Percentiles rank a stretch among this genome's conserved stretches.
Evolutionary conservation across 2,113 vertebrate genomes (phyloP).

Genomic region (Hippocampus barbouri): DNA sequence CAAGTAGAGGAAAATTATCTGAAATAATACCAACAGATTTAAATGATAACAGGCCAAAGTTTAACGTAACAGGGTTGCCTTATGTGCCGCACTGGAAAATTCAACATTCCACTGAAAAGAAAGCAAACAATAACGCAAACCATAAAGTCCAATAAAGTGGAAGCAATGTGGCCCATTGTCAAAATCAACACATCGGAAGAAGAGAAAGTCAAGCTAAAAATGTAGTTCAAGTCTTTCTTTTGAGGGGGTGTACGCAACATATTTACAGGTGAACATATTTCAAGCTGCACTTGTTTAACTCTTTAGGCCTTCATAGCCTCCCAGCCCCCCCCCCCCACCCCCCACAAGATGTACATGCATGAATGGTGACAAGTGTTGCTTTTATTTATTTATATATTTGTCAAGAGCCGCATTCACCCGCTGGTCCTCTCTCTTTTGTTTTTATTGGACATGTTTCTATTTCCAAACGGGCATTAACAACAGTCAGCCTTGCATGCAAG

Average conservation of each 20-base stretch:
- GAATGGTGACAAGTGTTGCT: constrained; percentile 52
- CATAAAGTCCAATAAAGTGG: background rate
- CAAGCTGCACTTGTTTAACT: background rate
- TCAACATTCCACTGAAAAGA: too few species aligned
- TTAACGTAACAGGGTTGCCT: background rate
- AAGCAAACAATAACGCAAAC: background rate
- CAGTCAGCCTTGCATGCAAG: constrained; percentile 62
- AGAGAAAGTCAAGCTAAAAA: background rate
- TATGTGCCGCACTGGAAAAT: too few species aligned
- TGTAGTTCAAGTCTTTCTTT: too few species aligned
- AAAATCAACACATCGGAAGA: background rate
- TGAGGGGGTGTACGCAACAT: background rate
- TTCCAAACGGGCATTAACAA: constrained; percentile 65
- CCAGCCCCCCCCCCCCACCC: background rate
- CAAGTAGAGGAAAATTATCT: too few species aligned
- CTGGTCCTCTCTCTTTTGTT: background rate
- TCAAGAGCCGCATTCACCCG: constrained; percentile 57
- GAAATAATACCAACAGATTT: too few species aligned
- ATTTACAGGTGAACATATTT: background rate
- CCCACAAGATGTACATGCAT: constrained; percentile 46
- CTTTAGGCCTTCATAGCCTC: background rate
- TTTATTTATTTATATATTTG: constrained; percentile 3
- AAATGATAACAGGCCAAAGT: background rate
- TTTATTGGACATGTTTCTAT: constrained; percentile 68
- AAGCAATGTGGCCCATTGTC: background rate